phyloP scores from a whole-genome alignment of 2,888 invertebrate genomes.

The Leptothorax acervorum region DNA sequence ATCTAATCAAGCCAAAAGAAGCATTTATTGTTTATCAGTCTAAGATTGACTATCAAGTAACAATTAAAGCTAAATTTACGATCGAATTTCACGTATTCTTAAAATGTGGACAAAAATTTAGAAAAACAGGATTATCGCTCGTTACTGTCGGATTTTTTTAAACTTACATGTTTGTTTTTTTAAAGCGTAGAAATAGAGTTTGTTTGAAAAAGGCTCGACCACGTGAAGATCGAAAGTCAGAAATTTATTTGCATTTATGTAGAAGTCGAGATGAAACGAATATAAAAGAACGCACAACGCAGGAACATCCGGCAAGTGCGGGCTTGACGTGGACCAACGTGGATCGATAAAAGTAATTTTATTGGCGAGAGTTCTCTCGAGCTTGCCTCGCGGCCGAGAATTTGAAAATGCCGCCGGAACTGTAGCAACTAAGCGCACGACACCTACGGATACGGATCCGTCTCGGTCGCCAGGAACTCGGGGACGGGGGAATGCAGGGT shows the following conservation, averaged over 20 bases:
- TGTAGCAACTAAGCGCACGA: slow-evolving; percentile 12
- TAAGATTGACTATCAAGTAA: background rate
- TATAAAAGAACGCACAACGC: background rate
- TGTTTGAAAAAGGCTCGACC: background rate
- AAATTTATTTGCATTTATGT: background rate
- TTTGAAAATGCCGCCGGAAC: slow-evolving; percentile 67
- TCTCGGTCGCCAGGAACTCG: slow-evolving; percentile 36
- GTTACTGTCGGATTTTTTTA: background rate
- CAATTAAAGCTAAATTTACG: too few species aligned
- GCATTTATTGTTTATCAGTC: background rate
- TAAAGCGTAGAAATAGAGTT: background rate
- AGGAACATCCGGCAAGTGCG: too few species aligned
- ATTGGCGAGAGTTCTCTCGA: background rate
- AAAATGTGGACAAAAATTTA: too few species aligned
- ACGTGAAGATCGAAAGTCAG: too few species aligned
- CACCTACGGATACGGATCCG: slow-evolving; percentile 53
- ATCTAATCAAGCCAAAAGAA: background rate
- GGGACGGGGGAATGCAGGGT: slow-evolving; percentile 42
- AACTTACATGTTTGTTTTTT: background rate
- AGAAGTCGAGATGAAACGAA: background rate
- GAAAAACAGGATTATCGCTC: background rate
- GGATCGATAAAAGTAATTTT: background rate
- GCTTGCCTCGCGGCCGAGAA: background rate
- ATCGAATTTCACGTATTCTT: too few species aligned
- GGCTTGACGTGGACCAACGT: background rate